Base-by-base conservation (phyloP, 2,797 vertebrate species). In the Pseudochaenichthys georgianus region DNA sequence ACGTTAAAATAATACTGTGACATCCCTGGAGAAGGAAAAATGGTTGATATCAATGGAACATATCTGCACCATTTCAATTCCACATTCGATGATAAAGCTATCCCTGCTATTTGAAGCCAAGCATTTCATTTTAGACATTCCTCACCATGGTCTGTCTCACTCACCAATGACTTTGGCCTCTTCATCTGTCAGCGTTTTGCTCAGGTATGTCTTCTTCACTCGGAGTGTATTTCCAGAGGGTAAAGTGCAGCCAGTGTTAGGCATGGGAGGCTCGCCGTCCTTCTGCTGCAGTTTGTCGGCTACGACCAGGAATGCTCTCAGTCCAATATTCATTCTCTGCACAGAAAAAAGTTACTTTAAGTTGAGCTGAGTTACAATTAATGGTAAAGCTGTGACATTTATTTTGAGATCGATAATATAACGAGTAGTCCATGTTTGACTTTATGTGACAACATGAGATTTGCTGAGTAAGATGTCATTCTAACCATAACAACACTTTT, bases 311-410 rank as follows among this genome's bases (percentile, higher is more conserved):
- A 99, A 99, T 1, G 98, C 98, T 92, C 98, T 95, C 80, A 99
- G 91, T 81, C 97, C 98, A 59, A 99, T 99, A 90, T 99, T 99
- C 98, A 99, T 99, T 93, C 98, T 97, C 98, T 99, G 93, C 41
- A 47, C 38, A 85, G 74, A 84, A 57, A 85, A 57, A 85, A 57
- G 5, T 67, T 53, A 41, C 11, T 46, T 55, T 9, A 38, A 9
- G 1, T 13, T 72, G 42, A 43, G 21, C 21, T 42, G 21, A n/a
- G 13, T 4, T 50, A 58, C 7, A 57, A 48, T 28, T 31, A 31
- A 65, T 45, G 23, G 13, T 34, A 47, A 71, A 34, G 3, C n/a
- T 38, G 34, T 38, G 13, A 47, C 9, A 54, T 41, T 2, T 55
- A 34, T 13, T 6, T 71, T 5, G 3, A 43, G 31, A 4, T 41